phyloP scores from a whole-genome alignment of 2,113 vertebrate genomes.

The Thinocorus orbignyianus region DNA sequence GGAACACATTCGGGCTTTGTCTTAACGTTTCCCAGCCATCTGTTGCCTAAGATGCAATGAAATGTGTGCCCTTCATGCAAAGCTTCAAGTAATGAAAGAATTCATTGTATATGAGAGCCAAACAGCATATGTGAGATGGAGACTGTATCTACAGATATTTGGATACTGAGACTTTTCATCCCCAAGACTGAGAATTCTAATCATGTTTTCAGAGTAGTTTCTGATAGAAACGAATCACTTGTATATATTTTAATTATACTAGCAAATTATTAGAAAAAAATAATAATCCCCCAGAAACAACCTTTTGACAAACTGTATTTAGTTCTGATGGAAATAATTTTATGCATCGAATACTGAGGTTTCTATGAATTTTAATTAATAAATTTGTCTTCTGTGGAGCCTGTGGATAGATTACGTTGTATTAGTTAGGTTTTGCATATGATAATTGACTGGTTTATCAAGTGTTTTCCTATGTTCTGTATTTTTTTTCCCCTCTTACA shows the following conservation, averaged over 20 bases:
- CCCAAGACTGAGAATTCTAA: not conserved
- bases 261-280: not conserved
- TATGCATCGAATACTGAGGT: not conserved
- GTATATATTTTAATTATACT: not conserved
- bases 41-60: not conserved
- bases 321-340: rapidly evolving
- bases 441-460: not conserved
- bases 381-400: not conserved
- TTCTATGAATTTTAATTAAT: not conserved
- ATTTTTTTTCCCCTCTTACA: constrained; percentile 71
- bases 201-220: not conserved
- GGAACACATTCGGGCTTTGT: not conserved
- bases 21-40: not conserved
- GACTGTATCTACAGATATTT: not conserved
- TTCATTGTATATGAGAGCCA: not conserved
- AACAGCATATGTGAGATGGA: not conserved
- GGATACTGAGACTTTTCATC: not conserved
- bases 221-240: not conserved
- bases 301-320: not conserved
- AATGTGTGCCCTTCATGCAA: not conserved
- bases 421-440: not conserved
- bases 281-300: not conserved
- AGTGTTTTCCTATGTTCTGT: constrained; percentile 44
- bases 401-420: not conserved
- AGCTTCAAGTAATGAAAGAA: constrained; percentile 6